Base-by-base conservation (phyloP, 2,888 invertebrate genomes). In the Oxystoma pomonae region DNA sequence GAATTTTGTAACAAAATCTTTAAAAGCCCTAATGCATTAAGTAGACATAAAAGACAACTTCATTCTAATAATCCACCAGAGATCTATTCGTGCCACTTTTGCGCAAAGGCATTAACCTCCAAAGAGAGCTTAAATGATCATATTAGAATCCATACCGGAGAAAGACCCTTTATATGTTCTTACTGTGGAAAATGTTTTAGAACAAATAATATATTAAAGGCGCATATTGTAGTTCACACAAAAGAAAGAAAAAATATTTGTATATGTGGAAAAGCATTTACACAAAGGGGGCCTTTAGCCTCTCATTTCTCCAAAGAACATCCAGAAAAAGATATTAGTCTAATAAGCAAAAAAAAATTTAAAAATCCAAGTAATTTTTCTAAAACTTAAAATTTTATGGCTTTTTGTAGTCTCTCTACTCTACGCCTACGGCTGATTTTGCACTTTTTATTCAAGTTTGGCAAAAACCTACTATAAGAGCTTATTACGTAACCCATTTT, bases 221-320 rank as follows among this genome's bases (percentile, higher is more conserved):
- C 58, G 16, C 68, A 68, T 49, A 20, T 60, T 12, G 63, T 64
- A 53, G 65, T 63, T 16, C 69, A 70, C 49, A 67, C 67, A 16
- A 63, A 65, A 20, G 66, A 63, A 21, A 68, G 62, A 52, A 63
- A 56, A 16, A 63, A 67, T 53, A 64, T 59, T 50, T 70, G 70
- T 62, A 50, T 57, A 7, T 35, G 35, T 12, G 3, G 35, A 12
- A 7, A 35, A 12, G 12, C 35, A 35, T 35, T 35, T 35, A 35
- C 35, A 35, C 35, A 35, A 35, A 7, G 35, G 3, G 35, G 35
- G 12, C 35, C 35, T 35, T 35, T 35, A 35, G 35, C 12, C 12
- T 35, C 3, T 35, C 35, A 35, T 35, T 3, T 9, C 22, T 73
- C 71, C 19, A 62, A 63, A 5, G 17, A 59, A 17, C 66, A 66